Conservation (phyloP, 2,113 vertebrate species). For the Myxocyprinus asiaticus region DNA sequence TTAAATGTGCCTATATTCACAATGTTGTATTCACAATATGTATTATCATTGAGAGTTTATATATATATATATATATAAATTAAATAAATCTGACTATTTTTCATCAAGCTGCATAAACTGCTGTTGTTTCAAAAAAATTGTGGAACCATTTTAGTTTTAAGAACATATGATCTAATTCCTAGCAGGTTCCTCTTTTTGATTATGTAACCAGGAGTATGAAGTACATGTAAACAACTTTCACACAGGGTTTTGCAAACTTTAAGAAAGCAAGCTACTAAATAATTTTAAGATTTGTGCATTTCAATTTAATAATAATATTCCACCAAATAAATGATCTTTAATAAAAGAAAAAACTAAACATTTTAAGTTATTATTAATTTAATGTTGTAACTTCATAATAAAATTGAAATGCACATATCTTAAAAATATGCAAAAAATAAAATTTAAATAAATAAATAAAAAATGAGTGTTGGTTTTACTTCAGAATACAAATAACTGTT, state of each 20-base stretch:
- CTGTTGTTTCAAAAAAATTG: background rate
- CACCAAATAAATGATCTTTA: too few species aligned
- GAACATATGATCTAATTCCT: background rate
- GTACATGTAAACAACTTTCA: background rate
- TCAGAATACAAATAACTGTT: too few species aligned
- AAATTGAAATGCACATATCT: too few species aligned
- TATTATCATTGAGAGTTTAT: background rate
- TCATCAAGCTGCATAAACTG: background rate
- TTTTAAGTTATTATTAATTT: too few species aligned
- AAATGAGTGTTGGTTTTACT: too few species aligned
- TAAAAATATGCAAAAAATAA: too few species aligned
- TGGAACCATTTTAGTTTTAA: background rate
- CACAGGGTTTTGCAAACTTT: background rate
- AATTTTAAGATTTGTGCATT: too few species aligned
- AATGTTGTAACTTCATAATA: too few species aligned
- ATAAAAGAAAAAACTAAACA: too few species aligned
- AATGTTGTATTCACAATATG: background rate
- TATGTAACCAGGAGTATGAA: background rate
- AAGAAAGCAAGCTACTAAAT: background rate
- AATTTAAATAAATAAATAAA: too few species aligned
- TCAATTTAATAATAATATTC: too few species aligned
- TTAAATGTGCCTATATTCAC: background rate
- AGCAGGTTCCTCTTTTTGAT: background rate
- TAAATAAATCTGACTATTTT: constrained; percentile 7
- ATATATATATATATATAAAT: background rate